Conservation (phyloP, 1,140 invertebrate species). For the Caenorhabditis inopinata region DNA sequence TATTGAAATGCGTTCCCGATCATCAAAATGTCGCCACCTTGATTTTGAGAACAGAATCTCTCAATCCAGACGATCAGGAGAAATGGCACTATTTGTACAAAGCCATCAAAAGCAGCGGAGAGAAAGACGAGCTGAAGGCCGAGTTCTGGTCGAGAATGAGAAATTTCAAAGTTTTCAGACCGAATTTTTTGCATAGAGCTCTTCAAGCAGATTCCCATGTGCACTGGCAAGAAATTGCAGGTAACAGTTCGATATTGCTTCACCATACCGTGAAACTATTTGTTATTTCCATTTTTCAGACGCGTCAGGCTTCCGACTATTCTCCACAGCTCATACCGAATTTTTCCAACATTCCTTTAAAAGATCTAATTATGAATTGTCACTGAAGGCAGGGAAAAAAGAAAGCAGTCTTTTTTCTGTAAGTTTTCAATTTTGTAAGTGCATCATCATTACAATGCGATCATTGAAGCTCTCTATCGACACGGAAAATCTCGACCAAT, state of each 20-base stretch:
- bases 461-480: conserved; percentile 9
- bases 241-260: neutral
- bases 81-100: conserved; percentile 42
- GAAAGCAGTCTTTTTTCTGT: conserved; percentile 9
- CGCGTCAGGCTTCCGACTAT: neutral
- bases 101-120: conserved; percentile 12
- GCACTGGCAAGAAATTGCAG: conserved; percentile 28
- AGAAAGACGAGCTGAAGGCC: conserved; percentile 33
- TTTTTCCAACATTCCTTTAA: neutral
- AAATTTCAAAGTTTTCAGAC: conserved; percentile 42
- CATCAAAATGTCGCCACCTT: conserved; percentile 40
- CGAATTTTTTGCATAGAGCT: conserved; percentile 38
- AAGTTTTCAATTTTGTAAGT: neutral
- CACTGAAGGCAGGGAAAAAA: neutral
- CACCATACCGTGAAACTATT: too few relatives aligned
- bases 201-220: conserved; percentile 35
- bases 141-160: conserved; percentile 38
- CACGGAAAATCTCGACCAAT: neutral
- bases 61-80: conserved; percentile 39
- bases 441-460: neutral
- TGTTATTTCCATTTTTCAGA: neutral
- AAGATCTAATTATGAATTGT: conserved; percentile 25
- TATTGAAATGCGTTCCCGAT: conserved; percentile 41
- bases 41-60: conserved; percentile 34
- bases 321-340: neutral